Evolutionary conservation across 2,797 vertebrate genomes (phyloP).

Genomic region (Lindbergichthys nudifrons): DNA sequence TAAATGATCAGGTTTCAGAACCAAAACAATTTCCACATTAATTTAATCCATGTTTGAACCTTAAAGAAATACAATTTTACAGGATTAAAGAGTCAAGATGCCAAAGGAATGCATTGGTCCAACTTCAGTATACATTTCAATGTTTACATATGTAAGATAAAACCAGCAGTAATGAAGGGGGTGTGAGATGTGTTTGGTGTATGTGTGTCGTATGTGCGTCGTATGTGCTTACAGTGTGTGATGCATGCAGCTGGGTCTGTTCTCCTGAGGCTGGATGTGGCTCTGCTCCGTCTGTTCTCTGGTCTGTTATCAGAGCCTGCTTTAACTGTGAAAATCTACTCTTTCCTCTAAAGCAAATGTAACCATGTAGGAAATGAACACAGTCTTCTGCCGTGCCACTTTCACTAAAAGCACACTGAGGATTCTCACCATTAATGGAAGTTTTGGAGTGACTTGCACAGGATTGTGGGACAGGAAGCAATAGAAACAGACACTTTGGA

Average conservation of each 20-base stretch:
- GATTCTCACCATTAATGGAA: conserved; percentile 18
- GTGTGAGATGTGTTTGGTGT: conserved; percentile 31
- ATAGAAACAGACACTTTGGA: conserved; percentile 13
- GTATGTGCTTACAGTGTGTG: conserved; percentile 37
- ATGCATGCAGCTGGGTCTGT: conserved; percentile 52
- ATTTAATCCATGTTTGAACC: neutral
- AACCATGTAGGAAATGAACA: conserved; percentile 9
- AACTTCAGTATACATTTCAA: conserved; percentile 24
- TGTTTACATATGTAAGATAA: conserved; percentile 17
- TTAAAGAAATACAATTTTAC: neutral
- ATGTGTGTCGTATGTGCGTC: conserved; percentile 23
- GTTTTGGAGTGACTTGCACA: conserved; percentile 34
- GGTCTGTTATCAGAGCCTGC: conserved; percentile 35
- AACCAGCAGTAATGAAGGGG: neutral
- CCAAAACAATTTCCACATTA: neutral
- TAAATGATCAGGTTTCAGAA: conserved; percentile 9
- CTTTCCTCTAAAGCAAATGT: conserved; percentile 24
- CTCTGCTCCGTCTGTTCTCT: conserved; percentile 28
- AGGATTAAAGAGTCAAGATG: conserved; percentile 34
- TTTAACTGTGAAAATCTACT: conserved; percentile 61
- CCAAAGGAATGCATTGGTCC: conserved; percentile 45
- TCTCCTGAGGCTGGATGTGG: conserved; percentile 29
- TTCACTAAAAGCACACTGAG: conserved; percentile 27
- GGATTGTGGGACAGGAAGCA: conserved; percentile 45
- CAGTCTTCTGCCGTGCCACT: conserved; percentile 27